Conservation (phyloP, 2,113 vertebrate species). For the Hippoglossus stenolepis region DNA sequence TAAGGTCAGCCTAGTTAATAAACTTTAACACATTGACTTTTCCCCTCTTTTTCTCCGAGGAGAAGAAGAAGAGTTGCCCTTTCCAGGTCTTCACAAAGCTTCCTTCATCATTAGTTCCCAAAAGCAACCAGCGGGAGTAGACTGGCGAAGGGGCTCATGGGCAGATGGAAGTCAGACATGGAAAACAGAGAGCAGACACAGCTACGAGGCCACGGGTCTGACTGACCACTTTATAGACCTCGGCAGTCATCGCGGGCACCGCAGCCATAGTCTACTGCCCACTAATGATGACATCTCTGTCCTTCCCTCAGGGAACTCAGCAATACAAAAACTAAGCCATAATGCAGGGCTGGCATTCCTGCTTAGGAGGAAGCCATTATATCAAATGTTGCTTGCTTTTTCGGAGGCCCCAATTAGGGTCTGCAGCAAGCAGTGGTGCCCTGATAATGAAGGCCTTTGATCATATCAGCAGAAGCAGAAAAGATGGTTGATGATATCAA, state of each 20-base stretch:
- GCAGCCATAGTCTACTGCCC: slow-evolving; percentile 53
- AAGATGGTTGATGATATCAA: slow-evolving; percentile 47
- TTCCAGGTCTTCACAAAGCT: slow-evolving; percentile 72
- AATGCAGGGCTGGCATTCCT: slow-evolving; percentile 57
- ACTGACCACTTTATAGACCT: slow-evolving; percentile 65
- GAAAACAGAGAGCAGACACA: slow-evolving; percentile 47
- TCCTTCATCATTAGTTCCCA: slow-evolving; percentile 80
- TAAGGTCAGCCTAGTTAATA: slow-evolving; percentile 88
- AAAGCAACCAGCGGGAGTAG: slow-evolving; percentile 63
- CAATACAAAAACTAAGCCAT: slow-evolving; percentile 61
- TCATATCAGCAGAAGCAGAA: slow-evolving; percentile 58
- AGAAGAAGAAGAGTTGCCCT: slow-evolving; percentile 76
- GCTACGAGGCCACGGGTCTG: slow-evolving; percentile 40
- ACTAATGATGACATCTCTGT: slow-evolving; percentile 76
- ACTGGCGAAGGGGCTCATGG: slow-evolving; percentile 49
- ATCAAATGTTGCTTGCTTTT: slow-evolving; percentile 71
- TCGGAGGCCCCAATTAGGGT: slow-evolving; percentile 68
- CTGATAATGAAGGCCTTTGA: slow-evolving; percentile 71
- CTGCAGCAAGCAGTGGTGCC: slow-evolving; percentile 42
- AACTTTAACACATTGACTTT: slow-evolving; percentile 78
- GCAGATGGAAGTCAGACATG: slow-evolving; percentile 47
- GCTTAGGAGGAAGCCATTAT: slow-evolving; percentile 65
- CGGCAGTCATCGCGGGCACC: slow-evolving; percentile 41
- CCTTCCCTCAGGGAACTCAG: slow-evolving; percentile 57
- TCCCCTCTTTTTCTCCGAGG: slow-evolving; percentile 66